Conservation (phyloP, 1,140 invertebrate genomes). For the Heliothis virescens region DNA sequence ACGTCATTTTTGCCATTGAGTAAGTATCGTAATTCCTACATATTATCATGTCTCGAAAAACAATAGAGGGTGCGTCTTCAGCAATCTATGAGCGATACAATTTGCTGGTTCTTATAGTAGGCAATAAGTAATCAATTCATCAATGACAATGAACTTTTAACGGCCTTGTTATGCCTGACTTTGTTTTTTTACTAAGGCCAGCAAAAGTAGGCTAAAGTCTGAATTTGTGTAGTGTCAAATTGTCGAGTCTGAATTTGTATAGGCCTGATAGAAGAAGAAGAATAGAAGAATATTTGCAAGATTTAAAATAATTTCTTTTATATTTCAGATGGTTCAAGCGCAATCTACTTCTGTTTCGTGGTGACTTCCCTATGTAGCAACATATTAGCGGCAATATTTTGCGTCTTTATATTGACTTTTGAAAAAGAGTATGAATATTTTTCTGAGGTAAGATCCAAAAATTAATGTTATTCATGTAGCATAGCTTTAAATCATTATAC, state of each 20-base stretch:
- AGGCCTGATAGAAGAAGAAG: no score
- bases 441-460: conserved; percentile 77
- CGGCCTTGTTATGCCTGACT: no score
- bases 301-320: not conserved
- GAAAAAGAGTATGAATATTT: conserved; percentile 81
- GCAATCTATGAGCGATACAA: not conserved
- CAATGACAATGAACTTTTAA: not conserved
- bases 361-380: conserved; percentile 76
- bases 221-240: no score
- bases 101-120: not conserved
- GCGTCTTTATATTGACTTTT: conserved; percentile 77
- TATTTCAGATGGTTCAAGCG: conserved; percentile 69
- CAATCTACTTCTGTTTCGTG: conserved; percentile 70
- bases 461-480: no score
- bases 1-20: conserved; percentile 76
- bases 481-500: no score
- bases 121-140: not conserved
- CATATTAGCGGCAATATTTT: conserved; percentile 75
- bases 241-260: no score
- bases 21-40: conserved; percentile 54
- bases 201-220: no score
- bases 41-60: not conserved
- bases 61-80: not conserved
- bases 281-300: no score
- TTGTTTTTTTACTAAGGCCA: no score